Evolutionary conservation across 2,888 invertebrate genomes (phyloP).

Genomic region (Parnassius apollo): DNA sequence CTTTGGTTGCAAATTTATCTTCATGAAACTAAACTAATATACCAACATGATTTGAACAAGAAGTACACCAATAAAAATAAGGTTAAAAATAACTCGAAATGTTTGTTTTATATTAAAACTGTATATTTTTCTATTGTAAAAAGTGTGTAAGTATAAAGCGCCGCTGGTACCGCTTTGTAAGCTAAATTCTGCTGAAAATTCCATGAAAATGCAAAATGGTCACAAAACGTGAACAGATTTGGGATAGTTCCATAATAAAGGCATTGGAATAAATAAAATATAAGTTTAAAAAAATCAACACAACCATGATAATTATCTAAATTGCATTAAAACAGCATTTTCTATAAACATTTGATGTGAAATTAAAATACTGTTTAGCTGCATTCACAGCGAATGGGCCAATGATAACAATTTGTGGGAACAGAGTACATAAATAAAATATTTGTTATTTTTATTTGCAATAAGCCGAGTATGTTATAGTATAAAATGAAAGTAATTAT

Average conservation of each 20-base stretch:
- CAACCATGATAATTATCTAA: conserved; percentile 65
- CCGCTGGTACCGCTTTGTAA: conserved; percentile 20
- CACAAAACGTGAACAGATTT: not conserved
- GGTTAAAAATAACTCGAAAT: conserved; percentile 21
- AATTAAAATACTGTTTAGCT: conserved; percentile 28
- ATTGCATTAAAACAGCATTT: conserved; percentile 56
- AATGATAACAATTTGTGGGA: not conserved
- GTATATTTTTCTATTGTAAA: conserved; percentile 27
- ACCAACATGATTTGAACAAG: too few species aligned
- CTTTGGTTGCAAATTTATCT: conserved; percentile 2
- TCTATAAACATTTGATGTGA: conserved; percentile 37
- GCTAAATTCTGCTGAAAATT: conserved; percentile 15
- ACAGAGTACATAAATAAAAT: too few species aligned
- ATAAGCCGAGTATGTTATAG: too few species aligned
- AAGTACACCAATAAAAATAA: not conserved
- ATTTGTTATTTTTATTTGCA: too few species aligned
- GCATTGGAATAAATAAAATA: conserved; percentile 72
- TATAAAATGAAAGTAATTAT: too few species aligned
- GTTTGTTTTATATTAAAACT: conserved; percentile 23
- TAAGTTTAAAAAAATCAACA: conserved; percentile 77
- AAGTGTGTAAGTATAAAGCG: conserved; percentile 22
- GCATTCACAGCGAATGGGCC: conserved; percentile 18
- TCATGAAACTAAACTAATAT: not conserved
- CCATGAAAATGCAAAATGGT: not conserved
- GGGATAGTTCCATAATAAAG: conserved; percentile 23